phyloP scores from a whole-genome alignment of 2,797 vertebrate species.

The Danio choprae region DNA sequence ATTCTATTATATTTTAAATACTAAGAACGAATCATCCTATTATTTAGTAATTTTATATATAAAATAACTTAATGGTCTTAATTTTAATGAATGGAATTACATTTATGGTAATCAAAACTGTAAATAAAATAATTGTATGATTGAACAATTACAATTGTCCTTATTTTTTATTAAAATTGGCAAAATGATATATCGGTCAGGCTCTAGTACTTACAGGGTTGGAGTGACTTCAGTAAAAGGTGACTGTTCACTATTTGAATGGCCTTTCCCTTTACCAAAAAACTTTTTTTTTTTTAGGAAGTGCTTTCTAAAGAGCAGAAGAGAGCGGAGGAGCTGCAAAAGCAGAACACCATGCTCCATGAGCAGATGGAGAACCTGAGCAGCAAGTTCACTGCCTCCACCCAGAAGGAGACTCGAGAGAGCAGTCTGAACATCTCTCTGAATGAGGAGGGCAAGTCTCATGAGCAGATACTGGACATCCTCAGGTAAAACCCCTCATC shows the following conservation, averaged over 20 bases:
- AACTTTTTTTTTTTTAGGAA: constrained; percentile 80
- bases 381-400: constrained; percentile 84
- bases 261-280: neutral
- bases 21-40: too few species aligned
- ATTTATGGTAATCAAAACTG: too few species aligned
- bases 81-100: too few species aligned
- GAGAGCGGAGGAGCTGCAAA: constrained; percentile 87
- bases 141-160: too few species aligned
- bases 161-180: too few species aligned
- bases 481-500: constrained; percentile 81
- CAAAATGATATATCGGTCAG: too few species aligned
- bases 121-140: neutral
- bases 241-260: neutral
- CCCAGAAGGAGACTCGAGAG: constrained; percentile 79
- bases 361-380: constrained; percentile 94
- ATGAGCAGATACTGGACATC: constrained; percentile 96
- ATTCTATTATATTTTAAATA: too few species aligned
- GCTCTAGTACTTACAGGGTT: neutral
- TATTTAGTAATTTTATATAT: too few species aligned
- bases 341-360: constrained; percentile 91
- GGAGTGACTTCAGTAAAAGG: neutral
- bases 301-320: constrained; percentile 85
- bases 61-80: too few species aligned
- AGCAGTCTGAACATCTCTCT: constrained; percentile 84
- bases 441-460: constrained; percentile 93